phyloP scores from a whole-genome alignment of 2,113 vertebrate species.

The Pelusios castaneus region DNA sequence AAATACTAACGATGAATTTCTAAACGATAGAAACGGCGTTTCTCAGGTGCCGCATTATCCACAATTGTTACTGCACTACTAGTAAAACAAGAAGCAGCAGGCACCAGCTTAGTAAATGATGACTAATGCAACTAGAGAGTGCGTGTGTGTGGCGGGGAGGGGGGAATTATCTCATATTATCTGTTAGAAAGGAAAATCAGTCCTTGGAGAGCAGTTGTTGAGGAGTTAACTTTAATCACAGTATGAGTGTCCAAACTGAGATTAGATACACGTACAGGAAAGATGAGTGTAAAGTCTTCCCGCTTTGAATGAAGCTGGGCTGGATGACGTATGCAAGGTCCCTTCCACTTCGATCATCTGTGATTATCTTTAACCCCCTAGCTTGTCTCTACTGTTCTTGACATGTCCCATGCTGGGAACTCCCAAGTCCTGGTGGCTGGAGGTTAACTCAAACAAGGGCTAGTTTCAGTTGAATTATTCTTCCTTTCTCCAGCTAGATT shows the following conservation, averaged over 20 bases:
- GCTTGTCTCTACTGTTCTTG: background rate
- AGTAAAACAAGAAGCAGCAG: background rate
- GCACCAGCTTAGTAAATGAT: background rate
- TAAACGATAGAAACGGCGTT: background rate
- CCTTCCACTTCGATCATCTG: background rate
- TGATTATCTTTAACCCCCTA: background rate
- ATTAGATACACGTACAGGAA: background rate
- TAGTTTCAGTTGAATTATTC: conserved; percentile 50
- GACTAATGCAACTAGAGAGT: background rate
- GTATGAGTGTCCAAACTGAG: background rate
- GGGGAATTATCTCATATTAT: no score
- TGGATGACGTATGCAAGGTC: background rate
- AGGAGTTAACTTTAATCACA: background rate
- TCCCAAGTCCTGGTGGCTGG: conserved; percentile 45
- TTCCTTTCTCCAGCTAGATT: conserved; percentile 54
- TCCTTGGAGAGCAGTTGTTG: background rate
- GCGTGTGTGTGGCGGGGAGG: background rate
- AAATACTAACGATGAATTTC: background rate
- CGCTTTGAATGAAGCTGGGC: background rate
- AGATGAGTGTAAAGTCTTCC: background rate
- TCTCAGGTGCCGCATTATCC: accelerated
- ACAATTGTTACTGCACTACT: background rate
- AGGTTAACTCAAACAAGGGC: conserved; percentile 53
- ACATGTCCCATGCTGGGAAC: conserved; percentile 36
- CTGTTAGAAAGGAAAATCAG: background rate